Evolutionary conservation across 2,797 vertebrate genomes (phyloP), one percentile per base, ranked within the genome.

Genomic region (Percopsis omiscomaycus): DNA sequence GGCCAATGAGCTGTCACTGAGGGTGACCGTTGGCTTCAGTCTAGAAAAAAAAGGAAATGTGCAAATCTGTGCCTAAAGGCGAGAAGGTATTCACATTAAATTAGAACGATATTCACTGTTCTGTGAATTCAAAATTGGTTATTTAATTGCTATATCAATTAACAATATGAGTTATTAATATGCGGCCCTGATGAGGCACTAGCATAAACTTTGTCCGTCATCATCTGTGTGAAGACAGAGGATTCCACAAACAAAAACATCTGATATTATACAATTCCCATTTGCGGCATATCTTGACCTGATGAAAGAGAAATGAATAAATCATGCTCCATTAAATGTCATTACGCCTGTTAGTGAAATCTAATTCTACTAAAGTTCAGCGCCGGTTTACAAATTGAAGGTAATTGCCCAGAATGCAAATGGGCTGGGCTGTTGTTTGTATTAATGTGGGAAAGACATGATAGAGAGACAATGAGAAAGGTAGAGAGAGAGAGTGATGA

Each of bases 331-430:
- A 91, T 90, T 90, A 88, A 87, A 91, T 81, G 78, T 84, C 83
- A 90, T 89, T 88, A 88, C 42, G 82, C 82, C 83, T 82, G 81
- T 90, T 90, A 89, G 79, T 55, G 61, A 83, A 86, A 88, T 84
- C 81, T 88, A 88, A 91, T 91, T 86, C 79, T 80, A 81, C 84
- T 76, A 88, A 91, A 90, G 86, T 89, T 90, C 83, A 89, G 77
- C 48, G 48, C 65, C 29, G 71, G 82, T 89, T 88, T 89, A 87
- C 87, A 90, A 90, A 91, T 89, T 88, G 84, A 87, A 87, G 78
- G 74, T 84, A 89, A 91, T 87, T 88, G 82, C 88, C 78, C 86
- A 80, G 75, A 86, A 88, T 91, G 82, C 84, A 89, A 90, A 89
- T 86, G 79, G 75, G 15, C 62, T 65, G 51, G 58, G 73, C 69